phyloP scores from a whole-genome alignment of 2,113 vertebrate species.

The Prunella himalayana region DNA sequence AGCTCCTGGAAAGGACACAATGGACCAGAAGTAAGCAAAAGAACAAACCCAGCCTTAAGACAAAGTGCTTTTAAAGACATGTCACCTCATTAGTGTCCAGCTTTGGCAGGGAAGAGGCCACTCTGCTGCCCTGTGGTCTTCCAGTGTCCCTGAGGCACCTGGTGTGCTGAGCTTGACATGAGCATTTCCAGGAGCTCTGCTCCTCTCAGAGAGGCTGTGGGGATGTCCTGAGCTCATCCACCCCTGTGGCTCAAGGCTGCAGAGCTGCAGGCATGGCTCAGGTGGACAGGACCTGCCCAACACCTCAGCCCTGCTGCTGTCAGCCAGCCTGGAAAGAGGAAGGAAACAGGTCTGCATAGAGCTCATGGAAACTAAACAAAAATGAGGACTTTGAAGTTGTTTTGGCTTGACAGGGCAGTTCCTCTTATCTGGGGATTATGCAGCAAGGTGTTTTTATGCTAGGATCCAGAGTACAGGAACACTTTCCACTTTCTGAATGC shows the following conservation, averaged over 20 bases:
- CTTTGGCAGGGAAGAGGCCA: background rate
- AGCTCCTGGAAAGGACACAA: background rate
- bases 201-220: rapidly evolving
- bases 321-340: background rate
- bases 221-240: background rate
- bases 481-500: background rate
- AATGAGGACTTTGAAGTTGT: background rate
- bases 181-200: background rate
- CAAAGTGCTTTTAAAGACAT: background rate
- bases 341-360: background rate
- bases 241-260: rapidly evolving
- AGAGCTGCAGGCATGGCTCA: background rate
- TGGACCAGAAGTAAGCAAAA: background rate
- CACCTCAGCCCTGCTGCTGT: background rate
- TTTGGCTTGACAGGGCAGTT: background rate
- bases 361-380: background rate
- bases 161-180: rapidly evolving
- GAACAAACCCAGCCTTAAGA: background rate
- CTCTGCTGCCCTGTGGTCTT: background rate
- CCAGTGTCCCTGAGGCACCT: background rate
- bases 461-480: background rate
- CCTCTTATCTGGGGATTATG: background rate
- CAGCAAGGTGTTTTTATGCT: background rate
- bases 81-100: background rate
- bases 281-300: background rate